Percentiles rank a stretch among this genome's conserved stretches.
Conservation (phyloP, 2,113 vertebrate genomes). For the Tychaedon coryphoeus region DNA sequence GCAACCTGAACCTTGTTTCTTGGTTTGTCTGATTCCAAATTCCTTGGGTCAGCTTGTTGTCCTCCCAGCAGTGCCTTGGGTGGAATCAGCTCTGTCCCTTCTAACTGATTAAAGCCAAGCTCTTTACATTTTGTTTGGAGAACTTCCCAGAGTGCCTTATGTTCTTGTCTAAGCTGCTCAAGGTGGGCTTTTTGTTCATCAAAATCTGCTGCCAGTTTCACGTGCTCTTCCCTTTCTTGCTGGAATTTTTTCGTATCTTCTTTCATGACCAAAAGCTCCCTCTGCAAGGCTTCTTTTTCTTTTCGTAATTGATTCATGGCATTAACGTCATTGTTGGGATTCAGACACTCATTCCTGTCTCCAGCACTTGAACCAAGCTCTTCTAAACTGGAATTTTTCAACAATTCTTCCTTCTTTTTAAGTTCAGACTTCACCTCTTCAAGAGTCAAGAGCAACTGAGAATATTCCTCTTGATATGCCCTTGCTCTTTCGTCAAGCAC, state of each 20-base stretch:
- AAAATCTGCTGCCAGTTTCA: conserved; percentile 71
- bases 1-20: conserved; percentile 26
- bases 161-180: conserved; percentile 36
- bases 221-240: conserved; percentile 63
- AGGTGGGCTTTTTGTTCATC: conserved; percentile 66
- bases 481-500: conserved; percentile 57
- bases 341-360: background rate
- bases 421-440: conserved; percentile 69
- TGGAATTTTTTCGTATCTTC: conserved; percentile 69
- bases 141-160: conserved; percentile 46
- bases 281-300: conserved; percentile 76
- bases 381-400: background rate
- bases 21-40: conserved; percentile 48
- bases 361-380: background rate
- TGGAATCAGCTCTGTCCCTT: conserved; percentile 55
- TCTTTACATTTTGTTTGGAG: conserved; percentile 67
- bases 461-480: conserved; percentile 56
- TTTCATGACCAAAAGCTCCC: conserved; percentile 75
- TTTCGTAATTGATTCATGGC: conserved; percentile 53
- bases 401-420: conserved; percentile 41
- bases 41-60: conserved; percentile 42
- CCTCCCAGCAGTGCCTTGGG: conserved; percentile 36
- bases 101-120: conserved; percentile 34
- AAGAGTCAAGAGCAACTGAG: conserved; percentile 52
- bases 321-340: background rate